A percentile compares a stretch with the other conserved stretches of the same genome.
Conservation (phyloP, 2,888 invertebrate species). For the Selenia dentaria region DNA sequence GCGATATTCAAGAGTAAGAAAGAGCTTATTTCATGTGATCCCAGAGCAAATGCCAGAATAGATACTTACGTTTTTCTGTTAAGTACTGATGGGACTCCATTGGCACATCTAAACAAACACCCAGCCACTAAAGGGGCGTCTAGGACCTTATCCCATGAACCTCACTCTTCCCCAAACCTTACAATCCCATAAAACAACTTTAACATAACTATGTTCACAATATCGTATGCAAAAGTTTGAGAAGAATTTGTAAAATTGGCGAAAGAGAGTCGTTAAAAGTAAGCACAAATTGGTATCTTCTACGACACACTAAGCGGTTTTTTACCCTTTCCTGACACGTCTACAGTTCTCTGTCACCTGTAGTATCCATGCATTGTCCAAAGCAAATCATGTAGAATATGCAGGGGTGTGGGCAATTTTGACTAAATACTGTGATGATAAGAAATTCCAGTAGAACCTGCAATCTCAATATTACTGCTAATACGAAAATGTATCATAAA, state of each 20-base stretch:
- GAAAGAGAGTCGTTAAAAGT: slow-evolving; percentile 28
- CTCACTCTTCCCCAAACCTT: slow-evolving; percentile 25
- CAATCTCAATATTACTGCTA: too few species aligned
- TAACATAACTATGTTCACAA: slow-evolving; percentile 1
- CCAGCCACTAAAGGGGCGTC: slow-evolving; percentile 43
- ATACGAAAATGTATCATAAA: too few species aligned
- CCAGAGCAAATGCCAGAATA: slow-evolving; percentile 72
- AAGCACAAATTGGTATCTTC: slow-evolving; percentile 72
- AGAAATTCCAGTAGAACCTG: slow-evolving; percentile 33
- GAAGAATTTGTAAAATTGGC: slow-evolving; percentile 15
- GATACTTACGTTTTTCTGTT: slow-evolving; percentile 68
- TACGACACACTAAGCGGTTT: slow-evolving; percentile 78
- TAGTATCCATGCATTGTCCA: slow-evolving; percentile 67
- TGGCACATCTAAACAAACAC: slow-evolving; percentile 59
- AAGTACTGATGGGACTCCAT: slow-evolving; percentile 49
- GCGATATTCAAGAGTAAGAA: slow-evolving; percentile 65
- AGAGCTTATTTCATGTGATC: slow-evolving; percentile 62
- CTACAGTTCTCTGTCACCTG: slow-evolving; percentile 66
- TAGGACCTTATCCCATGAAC: slow-evolving; percentile 65
- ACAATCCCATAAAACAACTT: not conserved
- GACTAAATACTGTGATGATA: slow-evolving; percentile 20
- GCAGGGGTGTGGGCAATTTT: slow-evolving; percentile 22
- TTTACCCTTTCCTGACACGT: slow-evolving; percentile 37
- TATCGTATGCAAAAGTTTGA: not conserved
- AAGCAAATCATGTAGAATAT: slow-evolving; percentile 55